phyloP scores from a whole-genome alignment of 2,113 vertebrate genomes.

The Antidorcas marsupialis region DNA sequence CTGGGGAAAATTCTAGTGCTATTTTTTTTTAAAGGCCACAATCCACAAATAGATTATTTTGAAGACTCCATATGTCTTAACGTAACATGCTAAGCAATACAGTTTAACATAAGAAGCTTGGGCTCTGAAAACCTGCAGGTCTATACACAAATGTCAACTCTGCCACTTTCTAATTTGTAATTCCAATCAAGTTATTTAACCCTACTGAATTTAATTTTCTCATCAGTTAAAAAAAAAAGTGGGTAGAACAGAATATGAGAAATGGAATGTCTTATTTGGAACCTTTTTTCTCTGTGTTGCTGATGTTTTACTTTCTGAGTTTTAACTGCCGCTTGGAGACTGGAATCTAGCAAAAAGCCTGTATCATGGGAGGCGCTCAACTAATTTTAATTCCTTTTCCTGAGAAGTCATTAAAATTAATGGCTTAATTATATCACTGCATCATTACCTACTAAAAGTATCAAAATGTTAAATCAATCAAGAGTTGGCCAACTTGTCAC shows the following conservation, averaged over 20 bases:
- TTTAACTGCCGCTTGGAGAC: not conserved
- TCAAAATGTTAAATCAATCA: slow-evolving; percentile 16
- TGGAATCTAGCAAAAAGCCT: not conserved
- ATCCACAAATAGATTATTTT: not conserved
- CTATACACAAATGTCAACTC: not conserved
- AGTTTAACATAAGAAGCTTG: not conserved
- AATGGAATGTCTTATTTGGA: not conserved
- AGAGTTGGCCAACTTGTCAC: not conserved
- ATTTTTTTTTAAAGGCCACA: not conserved
- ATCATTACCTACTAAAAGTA: not conserved
- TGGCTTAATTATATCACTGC: not conserved
- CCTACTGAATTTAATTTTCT: not conserved
- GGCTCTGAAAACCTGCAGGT: not conserved
- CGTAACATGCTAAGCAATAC: not conserved
- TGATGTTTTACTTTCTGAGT: not conserved
- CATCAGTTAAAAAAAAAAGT: not conserved
- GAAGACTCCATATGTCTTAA: not conserved
- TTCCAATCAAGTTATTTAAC: not conserved
- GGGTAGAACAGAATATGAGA: not conserved
- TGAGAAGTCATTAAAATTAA: slow-evolving; percentile 14
- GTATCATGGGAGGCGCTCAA: not conserved
- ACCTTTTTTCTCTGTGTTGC: not conserved
- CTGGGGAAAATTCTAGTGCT: not conserved
- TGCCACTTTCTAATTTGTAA: not conserved
- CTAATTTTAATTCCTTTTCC: not conserved